Evolutionary conservation across 2,113 vertebrate species (phyloP).

Genomic region (Machaerirhynchus nigripectus): DNA sequence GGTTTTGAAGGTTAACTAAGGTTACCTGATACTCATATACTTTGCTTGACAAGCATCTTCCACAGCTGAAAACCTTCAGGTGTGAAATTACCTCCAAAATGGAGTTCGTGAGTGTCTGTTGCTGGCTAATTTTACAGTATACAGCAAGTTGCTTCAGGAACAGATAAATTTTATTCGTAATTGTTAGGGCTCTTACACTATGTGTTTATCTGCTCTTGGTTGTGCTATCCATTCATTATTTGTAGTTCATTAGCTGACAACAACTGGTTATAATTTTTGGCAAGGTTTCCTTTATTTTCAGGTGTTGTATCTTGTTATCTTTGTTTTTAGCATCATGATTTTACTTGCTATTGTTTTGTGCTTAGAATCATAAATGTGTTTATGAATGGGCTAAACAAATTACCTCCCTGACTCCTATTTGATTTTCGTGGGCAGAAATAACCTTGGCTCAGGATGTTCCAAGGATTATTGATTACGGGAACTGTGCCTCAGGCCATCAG

Average conservation of each 20-base stretch:
- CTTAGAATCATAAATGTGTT: not conserved
- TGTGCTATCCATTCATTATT: not conserved
- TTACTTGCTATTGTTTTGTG: not conserved
- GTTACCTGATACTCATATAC: not conserved
- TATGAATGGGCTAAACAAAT: slow-evolving; percentile 5
- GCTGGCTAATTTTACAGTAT: not conserved
- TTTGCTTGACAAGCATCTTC: not conserved
- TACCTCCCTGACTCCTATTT: not conserved
- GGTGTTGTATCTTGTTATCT: not conserved
- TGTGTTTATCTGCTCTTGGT: not conserved
- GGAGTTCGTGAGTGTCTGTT: not conserved
- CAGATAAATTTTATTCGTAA: not conserved
- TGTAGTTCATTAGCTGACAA: not conserved
- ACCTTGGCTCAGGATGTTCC: not conserved
- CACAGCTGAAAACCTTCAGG: not conserved
- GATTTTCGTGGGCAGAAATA: not conserved
- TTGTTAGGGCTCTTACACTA: not conserved
- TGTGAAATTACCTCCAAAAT: slow-evolving; percentile 14
- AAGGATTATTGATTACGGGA: slow-evolving; percentile 34
- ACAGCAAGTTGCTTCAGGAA: not conserved
- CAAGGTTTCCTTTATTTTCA: not conserved
- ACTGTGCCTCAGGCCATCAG: not conserved
- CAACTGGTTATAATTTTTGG: not conserved
- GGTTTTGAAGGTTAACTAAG: not conserved
- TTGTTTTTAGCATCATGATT: not conserved